Evolutionary conservation across 2,113 vertebrate species (phyloP).

Genomic region (Furnarius figulus): DNA sequence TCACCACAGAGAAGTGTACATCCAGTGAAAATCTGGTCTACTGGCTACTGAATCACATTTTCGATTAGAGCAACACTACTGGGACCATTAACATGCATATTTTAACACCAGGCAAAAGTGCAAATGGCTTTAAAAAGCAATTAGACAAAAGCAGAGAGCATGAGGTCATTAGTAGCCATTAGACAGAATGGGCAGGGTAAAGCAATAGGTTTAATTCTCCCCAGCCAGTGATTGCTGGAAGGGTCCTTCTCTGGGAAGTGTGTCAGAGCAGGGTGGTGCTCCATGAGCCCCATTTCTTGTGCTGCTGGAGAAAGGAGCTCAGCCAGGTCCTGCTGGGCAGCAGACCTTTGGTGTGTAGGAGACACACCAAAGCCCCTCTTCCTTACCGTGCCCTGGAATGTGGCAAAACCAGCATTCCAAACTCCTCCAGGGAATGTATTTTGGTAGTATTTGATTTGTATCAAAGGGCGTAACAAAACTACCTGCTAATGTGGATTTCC

Average conservation of each 20-base stretch:
- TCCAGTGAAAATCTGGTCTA: neutral
- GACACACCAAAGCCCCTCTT: neutral
- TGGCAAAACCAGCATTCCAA: neutral
- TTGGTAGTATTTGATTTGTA: neutral
- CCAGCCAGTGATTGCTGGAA: neutral
- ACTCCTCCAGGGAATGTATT: neutral
- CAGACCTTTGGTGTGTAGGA: neutral
- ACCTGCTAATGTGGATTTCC: neutral
- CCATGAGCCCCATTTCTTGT: neutral
- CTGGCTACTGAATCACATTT: neutral
- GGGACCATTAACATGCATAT: neutral
- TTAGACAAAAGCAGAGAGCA: neutral
- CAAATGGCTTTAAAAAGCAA: neutral
- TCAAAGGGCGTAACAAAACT: neutral
- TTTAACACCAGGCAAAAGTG: neutral
- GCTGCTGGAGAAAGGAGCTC: neutral
- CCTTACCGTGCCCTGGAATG: accelerated
- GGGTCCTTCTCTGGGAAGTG: neutral
- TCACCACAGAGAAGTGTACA: neutral
- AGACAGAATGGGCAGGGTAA: neutral
- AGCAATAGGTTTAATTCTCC: neutral
- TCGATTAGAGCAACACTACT: neutral
- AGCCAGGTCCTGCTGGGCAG: neutral
- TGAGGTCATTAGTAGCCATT: neutral
- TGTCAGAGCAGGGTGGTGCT: neutral